Evolutionary conservation across 2,797 vertebrate genomes (phyloP), one percentile per base, ranked within the genome.

Genomic region (Sphenopsis melanotis): DNA sequence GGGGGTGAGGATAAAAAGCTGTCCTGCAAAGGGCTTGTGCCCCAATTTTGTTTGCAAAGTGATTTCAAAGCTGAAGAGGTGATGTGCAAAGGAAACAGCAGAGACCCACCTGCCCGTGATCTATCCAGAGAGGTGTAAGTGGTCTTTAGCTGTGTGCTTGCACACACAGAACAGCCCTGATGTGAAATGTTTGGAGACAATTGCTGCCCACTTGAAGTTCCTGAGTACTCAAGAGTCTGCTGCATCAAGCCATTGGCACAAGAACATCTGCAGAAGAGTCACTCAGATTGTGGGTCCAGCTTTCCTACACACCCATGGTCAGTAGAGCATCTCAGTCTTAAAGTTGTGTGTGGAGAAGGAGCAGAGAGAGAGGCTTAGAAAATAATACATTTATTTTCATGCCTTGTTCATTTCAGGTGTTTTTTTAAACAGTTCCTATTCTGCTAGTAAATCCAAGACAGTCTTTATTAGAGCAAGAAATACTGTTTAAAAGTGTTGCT

Each of bases 401-500:
- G 32, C 15, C 30, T 44, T 16, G 0, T 49, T 74, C 61, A 23
- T 66, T 93, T 60, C 59, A 56, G 29, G 21, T 79, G 23, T 44
- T 55, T 50, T 52, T 71, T 78, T 9, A 42, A 78, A 32, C 12
- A 32, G 36, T 44, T 90, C 15, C 19, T 92, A 26, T 63, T 87
- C 65, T 36, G 10, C 30, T n/a, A 63, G 11, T 23, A 63, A 82
- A 74, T 76, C 29, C 50, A 77, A 83, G 39, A 56, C 1, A 4
- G 37, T 21, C 32, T 79, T 75, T 90, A 49, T 70, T 50, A 89
- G 23, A 91, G 60, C 22, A 61, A 76, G 37, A 90, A 94, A 68
- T 23, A 30, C n/a, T 39, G n/a, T 64, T 94, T 57, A 20, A 53
- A 90, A 77, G 2, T 12, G 5, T 39, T 85, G n/a, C 57, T 93